Conservation (phyloP, 37 sponge, comb jelly and placozoan species). For the Sycon ciliatum region DNA sequence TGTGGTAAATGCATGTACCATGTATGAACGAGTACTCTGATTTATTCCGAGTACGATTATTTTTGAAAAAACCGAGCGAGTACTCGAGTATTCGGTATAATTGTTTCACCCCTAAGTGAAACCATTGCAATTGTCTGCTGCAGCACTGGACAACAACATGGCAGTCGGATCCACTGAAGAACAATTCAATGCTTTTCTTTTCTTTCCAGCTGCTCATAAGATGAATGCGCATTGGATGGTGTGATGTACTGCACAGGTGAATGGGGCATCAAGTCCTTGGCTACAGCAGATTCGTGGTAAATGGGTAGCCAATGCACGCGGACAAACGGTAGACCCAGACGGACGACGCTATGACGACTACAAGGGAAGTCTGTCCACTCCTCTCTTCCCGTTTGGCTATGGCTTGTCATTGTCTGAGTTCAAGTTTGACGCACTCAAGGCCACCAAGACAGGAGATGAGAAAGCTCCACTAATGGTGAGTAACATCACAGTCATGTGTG, state of each 20-base stretch:
- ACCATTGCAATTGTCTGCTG: background rate
- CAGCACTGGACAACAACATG: background rate
- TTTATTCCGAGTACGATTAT: too few relatives aligned
- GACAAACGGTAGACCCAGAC: background rate
- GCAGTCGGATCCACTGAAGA: background rate
- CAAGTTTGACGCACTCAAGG: background rate
- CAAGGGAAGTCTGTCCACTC: background rate
- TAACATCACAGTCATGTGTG: too few relatives aligned
- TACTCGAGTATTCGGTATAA: too few relatives aligned
- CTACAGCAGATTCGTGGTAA: conserved; percentile 13
- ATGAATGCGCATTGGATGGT: too few relatives aligned
- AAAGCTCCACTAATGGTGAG: background rate
- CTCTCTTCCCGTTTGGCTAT: conserved; percentile 2
- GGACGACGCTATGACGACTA: background rate
- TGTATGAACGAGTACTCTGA: too few relatives aligned
- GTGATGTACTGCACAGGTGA: background rate
- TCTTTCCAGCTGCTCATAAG: background rate
- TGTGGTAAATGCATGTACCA: too few relatives aligned
- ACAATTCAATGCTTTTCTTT: background rate
- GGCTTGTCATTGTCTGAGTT: background rate
- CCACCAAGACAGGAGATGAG: background rate
- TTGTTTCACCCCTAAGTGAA: too few relatives aligned
- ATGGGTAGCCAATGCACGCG: conserved; percentile 1
- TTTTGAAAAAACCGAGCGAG: too few relatives aligned
- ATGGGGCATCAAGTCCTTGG: conserved; percentile 8